Evolutionary conservation across 2,113 vertebrate genomes (phyloP), one percentile per base, ranked within the genome.

Genomic region (Clarias macrocephalus): DNA sequence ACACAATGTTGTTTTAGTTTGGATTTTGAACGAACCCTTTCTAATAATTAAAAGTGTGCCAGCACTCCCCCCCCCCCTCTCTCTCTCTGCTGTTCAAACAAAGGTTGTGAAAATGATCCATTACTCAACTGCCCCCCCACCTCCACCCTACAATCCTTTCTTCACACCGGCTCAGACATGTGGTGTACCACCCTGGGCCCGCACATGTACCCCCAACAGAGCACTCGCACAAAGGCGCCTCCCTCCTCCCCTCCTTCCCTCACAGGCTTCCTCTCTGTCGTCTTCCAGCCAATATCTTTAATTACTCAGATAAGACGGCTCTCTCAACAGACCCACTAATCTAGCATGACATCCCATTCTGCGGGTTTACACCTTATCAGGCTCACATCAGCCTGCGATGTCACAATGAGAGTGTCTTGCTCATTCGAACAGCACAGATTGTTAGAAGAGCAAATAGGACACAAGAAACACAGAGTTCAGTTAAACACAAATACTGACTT

Each of bases 61-160:
- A 83, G 79, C 56, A 75, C 86, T 59, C 18, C 59, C 86, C 84
- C 65, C 83, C 83, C 48, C 73, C 33, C 73, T 56, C 86, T 62
- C 83, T 37, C 73, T 48, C 73, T 56, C 86, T 62, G 68, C 86
- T 86, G 82, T 86, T 68, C 87, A 89, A 91, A 91, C 91, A 91
- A 90, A 89, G 87, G 87, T 87, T 88, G 89, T 87, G 88, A 90
- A 89, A 90, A 92, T 90, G 86, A 92, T 89, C 90, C 87, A 90
- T 91, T 88, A 90, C 89, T 80, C 88, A 82, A 86, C 82, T 84
- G 83, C 80, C 86, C 83, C 59, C 84, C 48, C 52, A 62, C 70
- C 75, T 48, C 72, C 33, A 83, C 68, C 23, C 68, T 12, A 72
- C 57, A 72, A n/a, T 83, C 30, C n/a, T 84, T 63, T 88, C 89